phyloP scores from a whole-genome alignment of 2,797 vertebrate species.

The Chiloscyllium punctatum region DNA sequence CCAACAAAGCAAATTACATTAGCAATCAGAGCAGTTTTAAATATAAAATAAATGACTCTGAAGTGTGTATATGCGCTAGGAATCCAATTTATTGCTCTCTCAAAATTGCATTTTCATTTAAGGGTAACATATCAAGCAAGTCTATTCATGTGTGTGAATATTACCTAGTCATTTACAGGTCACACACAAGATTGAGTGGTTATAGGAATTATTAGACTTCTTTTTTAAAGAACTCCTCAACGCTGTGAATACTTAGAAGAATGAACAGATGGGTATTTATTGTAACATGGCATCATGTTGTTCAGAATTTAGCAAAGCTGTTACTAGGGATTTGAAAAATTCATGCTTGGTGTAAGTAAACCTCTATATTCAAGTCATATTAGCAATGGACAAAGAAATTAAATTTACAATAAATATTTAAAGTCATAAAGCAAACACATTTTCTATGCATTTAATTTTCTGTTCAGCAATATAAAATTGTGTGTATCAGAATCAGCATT shows the following conservation, averaged over 20 bases:
- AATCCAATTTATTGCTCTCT: constrained; percentile 9
- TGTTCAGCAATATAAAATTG: not conserved
- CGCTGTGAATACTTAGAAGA: not conserved
- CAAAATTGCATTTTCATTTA: constrained; percentile 36
- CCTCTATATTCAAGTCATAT: not conserved
- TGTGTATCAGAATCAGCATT: not conserved
- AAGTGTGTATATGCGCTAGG: not conserved
- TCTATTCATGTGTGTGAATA: constrained; percentile 33
- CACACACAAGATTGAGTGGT: not conserved
- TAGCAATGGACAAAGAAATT: not conserved
- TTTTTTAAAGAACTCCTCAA: constrained; percentile 21
- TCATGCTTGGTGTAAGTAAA: not conserved
- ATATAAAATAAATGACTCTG: constrained; percentile 26
- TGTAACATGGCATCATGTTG: not conserved
- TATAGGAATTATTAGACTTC: not conserved
- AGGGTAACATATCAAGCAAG: constrained; percentile 4
- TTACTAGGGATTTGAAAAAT: not conserved
- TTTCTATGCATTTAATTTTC: not conserved
- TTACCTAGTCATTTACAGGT: constrained; percentile 35
- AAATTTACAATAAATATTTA: not conserved
- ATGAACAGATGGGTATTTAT: not conserved
- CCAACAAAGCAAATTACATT: constrained; percentile 25
- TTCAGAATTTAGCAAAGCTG: not conserved
- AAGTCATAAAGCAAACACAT: not conserved
- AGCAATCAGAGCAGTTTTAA: constrained; percentile 19